Evolutionary conservation across 1,140 invertebrate genomes (phyloP), one percentile per base, ranked within the genome.

Genomic region (Phenacoccus solenopsis): DNA sequence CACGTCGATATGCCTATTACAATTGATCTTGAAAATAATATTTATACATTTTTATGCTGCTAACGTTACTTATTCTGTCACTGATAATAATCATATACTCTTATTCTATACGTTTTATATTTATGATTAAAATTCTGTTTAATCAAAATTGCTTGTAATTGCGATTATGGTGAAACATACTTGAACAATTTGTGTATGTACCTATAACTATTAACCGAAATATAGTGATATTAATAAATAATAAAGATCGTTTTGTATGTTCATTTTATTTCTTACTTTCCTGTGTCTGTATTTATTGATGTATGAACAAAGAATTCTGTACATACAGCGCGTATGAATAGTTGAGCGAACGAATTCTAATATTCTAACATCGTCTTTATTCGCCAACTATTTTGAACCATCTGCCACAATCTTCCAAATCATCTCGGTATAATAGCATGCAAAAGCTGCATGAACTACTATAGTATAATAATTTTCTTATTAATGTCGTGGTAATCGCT

Each of bases 181-280:
- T n/a, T n/a, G n/a, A 49, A 49, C 13, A 49, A 49, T 16, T 49
- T 49, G 38, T 49, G 20, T n/a, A 49, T 49, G 38, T 49, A n/a
- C n/a, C n/a, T n/a, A 49, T 49, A 49, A 49, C 38, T 49, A 49
- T 49, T 49, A 49, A 49, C 38, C 38, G 38, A n/a, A n/a, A 49
- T 49, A 49, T n/a, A 49, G 38, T 49, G 38, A 49, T 49, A 49
- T 49, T 49, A 49, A 49, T 49, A 49, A 49, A 49, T n/a, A 49
- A 49, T 49, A 49, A 49, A 49, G 38, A 49, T 49, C 38, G 38
- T 49, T 49, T 49, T 49, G 38, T 49, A 49, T n/a, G 38, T 49
- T 49, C 20, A 2, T 49, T 16, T 49, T 9, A n/a, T n/a, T n/a
- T n/a, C n/a, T n/a, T n/a, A n/a, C n/a, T n/a, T n/a, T n/a, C n/a